Evolutionary conservation across 2,113 vertebrate species (phyloP).

Genomic region (Penelope pileata): DNA sequence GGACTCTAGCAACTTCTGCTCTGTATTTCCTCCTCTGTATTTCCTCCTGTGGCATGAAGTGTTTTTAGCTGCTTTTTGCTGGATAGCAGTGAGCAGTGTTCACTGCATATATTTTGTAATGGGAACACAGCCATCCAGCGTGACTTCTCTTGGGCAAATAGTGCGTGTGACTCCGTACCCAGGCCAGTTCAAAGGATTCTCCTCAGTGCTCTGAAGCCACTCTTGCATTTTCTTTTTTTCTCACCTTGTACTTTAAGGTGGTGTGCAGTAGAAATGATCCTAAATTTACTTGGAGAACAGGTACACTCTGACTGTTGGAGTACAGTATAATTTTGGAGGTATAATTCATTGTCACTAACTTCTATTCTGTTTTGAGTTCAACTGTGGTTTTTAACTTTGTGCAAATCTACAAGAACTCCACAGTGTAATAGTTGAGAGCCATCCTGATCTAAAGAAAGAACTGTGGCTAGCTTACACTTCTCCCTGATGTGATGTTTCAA

Average conservation of each 20-base stretch:
- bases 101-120: neutral
- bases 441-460: neutral
- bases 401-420: neutral
- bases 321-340: neutral
- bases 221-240: rapidly evolving
- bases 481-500: neutral
- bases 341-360: neutral
- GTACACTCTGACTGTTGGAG: neutral
- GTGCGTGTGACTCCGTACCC: neutral
- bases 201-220: neutral
- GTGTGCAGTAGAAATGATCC: neutral
- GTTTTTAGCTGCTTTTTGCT: neutral
- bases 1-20: neutral
- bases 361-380: neutral
- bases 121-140: neutral
- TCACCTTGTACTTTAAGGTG: neutral
- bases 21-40: neutral
- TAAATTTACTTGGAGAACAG: neutral
- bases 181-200: neutral
- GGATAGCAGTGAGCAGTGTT: neutral
- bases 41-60: neutral
- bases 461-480: neutral
- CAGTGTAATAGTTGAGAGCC: neutral
- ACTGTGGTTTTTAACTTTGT: neutral
- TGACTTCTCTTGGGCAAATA: neutral